phyloP scores from a whole-genome alignment of 2,113 vertebrate species.

The Scatophagus argus region DNA sequence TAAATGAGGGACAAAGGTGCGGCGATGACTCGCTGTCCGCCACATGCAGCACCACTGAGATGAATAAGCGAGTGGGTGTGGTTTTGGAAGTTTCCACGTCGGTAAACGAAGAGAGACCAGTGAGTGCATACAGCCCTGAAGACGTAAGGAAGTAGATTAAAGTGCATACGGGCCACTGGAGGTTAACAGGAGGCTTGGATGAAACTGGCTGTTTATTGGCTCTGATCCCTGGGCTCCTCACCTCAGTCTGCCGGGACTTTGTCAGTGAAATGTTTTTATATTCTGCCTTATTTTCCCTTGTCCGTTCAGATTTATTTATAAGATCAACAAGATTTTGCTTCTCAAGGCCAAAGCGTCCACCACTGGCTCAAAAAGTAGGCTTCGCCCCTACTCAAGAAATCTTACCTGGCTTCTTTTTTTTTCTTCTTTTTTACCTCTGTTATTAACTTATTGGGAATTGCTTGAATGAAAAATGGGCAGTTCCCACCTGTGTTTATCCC shows the following conservation, averaged over 20 bases:
- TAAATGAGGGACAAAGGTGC: slow-evolving; percentile 43
- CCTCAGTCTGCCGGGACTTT: slow-evolving; percentile 14
- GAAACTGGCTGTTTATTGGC: slow-evolving; percentile 37
- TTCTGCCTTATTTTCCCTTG: slow-evolving; percentile 3
- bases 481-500: slow-evolving; percentile 44
- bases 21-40: slow-evolving; percentile 2
- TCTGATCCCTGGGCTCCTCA: slow-evolving; percentile 30
- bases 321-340: slow-evolving; percentile 27
- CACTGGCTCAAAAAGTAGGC: slow-evolving; percentile 25
- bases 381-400: slow-evolving; percentile 23
- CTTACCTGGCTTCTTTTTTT: slow-evolving; percentile 54
- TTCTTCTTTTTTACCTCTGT: slow-evolving; percentile 79
- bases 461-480: slow-evolving; percentile 68
- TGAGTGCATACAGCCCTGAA: slow-evolving; percentile 17
- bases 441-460: slow-evolving; percentile 82
- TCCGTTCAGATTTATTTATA: slow-evolving; percentile 60
- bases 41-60: slow-evolving; percentile 4
- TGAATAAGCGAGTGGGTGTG: slow-evolving; percentile 38
- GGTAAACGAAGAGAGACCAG: slow-evolving; percentile 50
- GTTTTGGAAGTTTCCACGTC: slow-evolving; percentile 60
- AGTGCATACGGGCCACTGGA: slow-evolving; percentile 30
- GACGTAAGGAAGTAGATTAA: slow-evolving; percentile 39
- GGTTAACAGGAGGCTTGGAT: slow-evolving; percentile 17
- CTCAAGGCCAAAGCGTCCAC: slow-evolving; percentile 4
- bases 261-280: slow-evolving; percentile 12